Percentiles rank a stretch among this genome's conserved stretches.
Evolutionary conservation across 2,888 invertebrate genomes (phyloP).

Genomic region (Pollenia amentaria): DNA sequence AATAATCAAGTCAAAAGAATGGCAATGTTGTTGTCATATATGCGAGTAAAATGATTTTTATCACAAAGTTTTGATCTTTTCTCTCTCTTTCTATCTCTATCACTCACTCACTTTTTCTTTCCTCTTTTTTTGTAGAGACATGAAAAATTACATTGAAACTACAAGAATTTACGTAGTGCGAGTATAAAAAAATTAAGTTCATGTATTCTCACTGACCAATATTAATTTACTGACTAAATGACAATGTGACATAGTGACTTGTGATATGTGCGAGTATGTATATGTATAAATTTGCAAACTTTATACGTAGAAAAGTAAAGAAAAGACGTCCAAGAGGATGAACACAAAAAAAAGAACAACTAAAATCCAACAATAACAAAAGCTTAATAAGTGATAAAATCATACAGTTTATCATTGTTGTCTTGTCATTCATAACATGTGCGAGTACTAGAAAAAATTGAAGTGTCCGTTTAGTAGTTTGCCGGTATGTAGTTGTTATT

Average conservation of each 20-base stretch:
- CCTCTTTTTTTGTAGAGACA: slow-evolving; percentile 34
- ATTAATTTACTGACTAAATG: slow-evolving; percentile 63
- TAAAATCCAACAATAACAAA: slow-evolving; percentile 51
- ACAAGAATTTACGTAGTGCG: neutral
- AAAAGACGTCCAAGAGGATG: slow-evolving; percentile 22
- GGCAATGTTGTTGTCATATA: slow-evolving; percentile 55
- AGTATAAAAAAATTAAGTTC: neutral
- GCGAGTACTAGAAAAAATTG: slow-evolving; percentile 66
- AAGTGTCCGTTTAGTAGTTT: slow-evolving; percentile 68
- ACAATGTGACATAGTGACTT: slow-evolving; percentile 40
- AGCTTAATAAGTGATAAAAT: slow-evolving; percentile 71
- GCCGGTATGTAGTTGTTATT: slow-evolving; percentile 46
- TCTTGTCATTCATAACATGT: slow-evolving; percentile 73
- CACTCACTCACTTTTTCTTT: slow-evolving; percentile 3
- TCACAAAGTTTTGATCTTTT: slow-evolving; percentile 61
- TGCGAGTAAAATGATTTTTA: slow-evolving; percentile 68
- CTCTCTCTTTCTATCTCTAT: slow-evolving; percentile 10
- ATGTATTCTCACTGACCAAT: slow-evolving; percentile 49
- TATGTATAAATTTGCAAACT: slow-evolving; percentile 48
- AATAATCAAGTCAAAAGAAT: slow-evolving; percentile 44
- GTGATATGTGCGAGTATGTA: slow-evolving; percentile 37
- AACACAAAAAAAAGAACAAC: slow-evolving; percentile 29
- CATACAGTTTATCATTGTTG: slow-evolving; percentile 71
- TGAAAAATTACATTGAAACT: slow-evolving; percentile 51
- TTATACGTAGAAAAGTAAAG: neutral